phyloP scores from a whole-genome alignment of 2,888 invertebrate species.

The Rotaria sp. region DNA sequence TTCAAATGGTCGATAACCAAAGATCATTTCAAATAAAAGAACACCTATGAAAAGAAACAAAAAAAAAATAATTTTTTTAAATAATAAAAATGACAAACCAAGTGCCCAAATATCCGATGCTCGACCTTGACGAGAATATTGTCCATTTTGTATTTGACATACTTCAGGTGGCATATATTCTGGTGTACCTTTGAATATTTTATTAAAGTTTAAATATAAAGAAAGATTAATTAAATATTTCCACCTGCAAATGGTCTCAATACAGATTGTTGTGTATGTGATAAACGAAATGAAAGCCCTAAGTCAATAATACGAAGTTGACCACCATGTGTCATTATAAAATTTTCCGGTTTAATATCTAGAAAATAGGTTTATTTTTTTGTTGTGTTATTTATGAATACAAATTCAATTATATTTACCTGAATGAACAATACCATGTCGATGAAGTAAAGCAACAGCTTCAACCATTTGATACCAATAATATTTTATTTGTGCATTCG shows the following conservation, averaged over 20 bases:
- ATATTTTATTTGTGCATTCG: background rate
- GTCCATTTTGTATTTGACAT: conserved; percentile 17
- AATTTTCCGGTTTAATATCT: conserved; percentile 30
- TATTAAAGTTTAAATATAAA: background rate
- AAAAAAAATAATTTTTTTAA: background rate
- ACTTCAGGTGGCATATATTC: conserved; percentile 33
- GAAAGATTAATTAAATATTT: background rate
- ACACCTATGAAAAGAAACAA: background rate
- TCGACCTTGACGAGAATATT: background rate
- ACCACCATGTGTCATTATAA: background rate
- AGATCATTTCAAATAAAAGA: conserved; percentile 15
- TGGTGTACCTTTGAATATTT: conserved; percentile 9
- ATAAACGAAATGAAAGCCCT: conserved; percentile 23
- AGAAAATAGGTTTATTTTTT: background rate
- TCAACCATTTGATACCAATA: conserved; percentile 33
- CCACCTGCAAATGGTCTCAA: conserved; percentile 28
- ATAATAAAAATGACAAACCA: background rate
- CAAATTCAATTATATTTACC: background rate
- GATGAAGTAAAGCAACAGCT: conserved; percentile 8
- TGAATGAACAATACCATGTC: conserved; percentile 25
- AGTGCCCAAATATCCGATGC: conserved; percentile 13
- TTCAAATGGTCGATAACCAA: conserved; percentile 30
- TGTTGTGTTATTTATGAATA: too few species aligned
- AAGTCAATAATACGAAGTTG: conserved; percentile 17
- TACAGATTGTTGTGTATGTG: background rate